Evolutionary conservation across 2,888 invertebrate species (phyloP).

Genomic region (Drosophila monieri): DNA sequence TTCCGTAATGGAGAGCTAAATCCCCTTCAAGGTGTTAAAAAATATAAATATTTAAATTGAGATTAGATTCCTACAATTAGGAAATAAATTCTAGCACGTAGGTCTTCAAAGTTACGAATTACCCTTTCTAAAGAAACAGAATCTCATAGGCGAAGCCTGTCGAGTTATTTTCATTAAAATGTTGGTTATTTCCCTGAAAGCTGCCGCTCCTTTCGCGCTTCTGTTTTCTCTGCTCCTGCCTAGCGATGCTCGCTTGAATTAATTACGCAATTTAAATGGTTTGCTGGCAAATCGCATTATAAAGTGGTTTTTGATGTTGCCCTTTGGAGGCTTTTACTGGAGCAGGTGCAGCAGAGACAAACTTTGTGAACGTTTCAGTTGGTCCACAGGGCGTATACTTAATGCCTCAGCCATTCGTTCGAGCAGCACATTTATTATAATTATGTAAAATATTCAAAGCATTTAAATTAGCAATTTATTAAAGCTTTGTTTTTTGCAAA

Average conservation of each 20-base stretch:
- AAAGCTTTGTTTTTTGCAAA: neutral
- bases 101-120: neutral
- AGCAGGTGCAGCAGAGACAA: conserved; percentile 23
- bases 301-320: conserved; percentile 46
- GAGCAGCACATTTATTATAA: conserved; percentile 21
- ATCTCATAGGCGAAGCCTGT: conserved; percentile 24
- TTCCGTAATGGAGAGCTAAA: neutral
- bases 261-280: conserved; percentile 55
- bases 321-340: conserved; percentile 21
- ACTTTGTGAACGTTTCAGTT: conserved; percentile 1
- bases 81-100: neutral
- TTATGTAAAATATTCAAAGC: conserved; percentile 7
- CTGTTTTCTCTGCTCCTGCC: conserved; percentile 16
- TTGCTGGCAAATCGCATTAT: conserved; percentile 47
- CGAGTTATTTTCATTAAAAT: conserved; percentile 48
- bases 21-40: neutral
- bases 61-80: neutral
- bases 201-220: conserved; percentile 4
- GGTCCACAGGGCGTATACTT: conserved; percentile 14
- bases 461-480: conserved; percentile 25
- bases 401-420: conserved; percentile 2
- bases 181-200: conserved; percentile 28
- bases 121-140: conserved; percentile 47
- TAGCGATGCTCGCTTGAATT: conserved; percentile 38
- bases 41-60: neutral